phyloP scores from a whole-genome alignment of 2,113 vertebrate species.

The Mola mola region DNA sequence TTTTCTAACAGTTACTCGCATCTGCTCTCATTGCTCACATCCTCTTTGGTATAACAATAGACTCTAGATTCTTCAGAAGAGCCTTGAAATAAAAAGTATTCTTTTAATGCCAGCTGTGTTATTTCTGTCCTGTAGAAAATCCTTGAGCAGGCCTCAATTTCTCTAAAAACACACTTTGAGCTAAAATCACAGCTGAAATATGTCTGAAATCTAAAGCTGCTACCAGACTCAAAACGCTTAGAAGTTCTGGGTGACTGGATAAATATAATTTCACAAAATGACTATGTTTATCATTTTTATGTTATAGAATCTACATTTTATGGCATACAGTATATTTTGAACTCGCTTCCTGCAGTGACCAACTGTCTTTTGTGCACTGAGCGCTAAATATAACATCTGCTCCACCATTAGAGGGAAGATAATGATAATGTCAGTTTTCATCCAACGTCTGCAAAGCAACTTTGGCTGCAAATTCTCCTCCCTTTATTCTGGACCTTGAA shows the following conservation, averaged over 20 bases:
- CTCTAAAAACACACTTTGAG: slow-evolving; percentile 38
- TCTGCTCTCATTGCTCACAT: too few species aligned
- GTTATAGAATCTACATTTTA: too few species aligned
- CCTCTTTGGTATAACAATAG: too few species aligned
- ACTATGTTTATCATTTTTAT: too few species aligned
- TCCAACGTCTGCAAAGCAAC: background rate
- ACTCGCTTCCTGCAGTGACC: background rate
- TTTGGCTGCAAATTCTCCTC: slow-evolving; percentile 4
- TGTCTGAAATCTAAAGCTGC: slow-evolving; percentile 38
- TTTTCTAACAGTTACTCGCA: too few species aligned
- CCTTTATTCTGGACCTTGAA: slow-evolving; percentile 7
- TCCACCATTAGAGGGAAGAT: background rate
- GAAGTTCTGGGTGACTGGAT: background rate
- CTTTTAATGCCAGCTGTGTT: background rate
- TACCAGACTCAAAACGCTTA: background rate
- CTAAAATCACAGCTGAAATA: slow-evolving; percentile 40
- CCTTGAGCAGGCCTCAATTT: slow-evolving; percentile 39
- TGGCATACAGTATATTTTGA: too few species aligned
- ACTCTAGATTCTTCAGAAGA: slow-evolving; percentile 18
- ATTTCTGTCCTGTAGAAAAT: slow-evolving; percentile 19
- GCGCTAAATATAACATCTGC: background rate
- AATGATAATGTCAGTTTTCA: background rate
- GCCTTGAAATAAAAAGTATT: slow-evolving; percentile 15
- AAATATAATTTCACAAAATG: background rate
- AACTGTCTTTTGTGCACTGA: background rate